Evolutionary conservation across 1,140 invertebrate species (phyloP).

Genomic region (Kradibia gibbosae): DNA sequence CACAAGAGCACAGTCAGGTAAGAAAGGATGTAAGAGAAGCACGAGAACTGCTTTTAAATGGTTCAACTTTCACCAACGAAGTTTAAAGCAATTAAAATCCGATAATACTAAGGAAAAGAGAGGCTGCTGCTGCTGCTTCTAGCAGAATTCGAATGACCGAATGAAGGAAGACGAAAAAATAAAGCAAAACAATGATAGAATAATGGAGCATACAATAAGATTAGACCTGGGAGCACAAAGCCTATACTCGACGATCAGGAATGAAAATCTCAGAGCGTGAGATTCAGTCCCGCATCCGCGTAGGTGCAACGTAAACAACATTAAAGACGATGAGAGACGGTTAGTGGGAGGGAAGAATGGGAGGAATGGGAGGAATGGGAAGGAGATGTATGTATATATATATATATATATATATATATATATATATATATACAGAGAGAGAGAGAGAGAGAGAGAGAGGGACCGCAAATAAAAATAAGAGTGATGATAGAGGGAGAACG

Average conservation of each 20-base stretch:
- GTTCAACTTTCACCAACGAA: slow-evolving; percentile 15
- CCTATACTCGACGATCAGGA: neutral
- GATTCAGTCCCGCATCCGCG: neutral
- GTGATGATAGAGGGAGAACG: neutral
- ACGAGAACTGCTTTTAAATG: neutral
- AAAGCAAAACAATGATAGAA: too few relatives aligned
- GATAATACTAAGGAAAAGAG: neutral
- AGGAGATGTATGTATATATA: too few relatives aligned
- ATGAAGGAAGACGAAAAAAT: too few relatives aligned
- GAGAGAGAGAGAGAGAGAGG: too few relatives aligned
- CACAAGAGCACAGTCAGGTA: neutral
- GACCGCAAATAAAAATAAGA: too few relatives aligned
- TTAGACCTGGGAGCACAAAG: neutral
- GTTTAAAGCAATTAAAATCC: neutral
- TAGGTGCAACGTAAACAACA: slow-evolving; percentile 11
- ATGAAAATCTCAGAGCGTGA: too few relatives aligned
- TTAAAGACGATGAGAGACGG: neutral
- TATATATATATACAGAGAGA: too few relatives aligned
- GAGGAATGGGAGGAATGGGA: too few relatives aligned
- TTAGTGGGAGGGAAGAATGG: neutral
- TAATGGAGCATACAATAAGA: too few relatives aligned
- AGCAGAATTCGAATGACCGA: neutral
- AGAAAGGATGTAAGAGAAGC: neutral
- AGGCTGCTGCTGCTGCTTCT: neutral
- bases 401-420: too few relatives aligned